Conservation (phyloP, 2,888 invertebrate genomes). For the Meandrusa payeni region DNA sequence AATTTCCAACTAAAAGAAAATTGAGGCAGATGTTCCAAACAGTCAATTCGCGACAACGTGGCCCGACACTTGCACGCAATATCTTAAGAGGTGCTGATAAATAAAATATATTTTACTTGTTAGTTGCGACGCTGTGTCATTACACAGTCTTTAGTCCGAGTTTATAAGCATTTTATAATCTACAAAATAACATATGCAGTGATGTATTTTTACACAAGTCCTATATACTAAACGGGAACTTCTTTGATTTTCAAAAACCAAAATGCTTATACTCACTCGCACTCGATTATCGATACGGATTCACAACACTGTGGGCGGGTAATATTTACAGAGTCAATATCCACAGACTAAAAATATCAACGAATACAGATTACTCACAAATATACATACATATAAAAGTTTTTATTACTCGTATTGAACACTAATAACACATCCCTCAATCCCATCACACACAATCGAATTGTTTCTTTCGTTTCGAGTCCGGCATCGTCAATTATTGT, state of each 20-base stretch:
- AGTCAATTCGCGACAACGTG: conserved; percentile 54
- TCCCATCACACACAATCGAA: conserved; percentile 11
- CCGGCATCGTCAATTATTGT: conserved; percentile 26
- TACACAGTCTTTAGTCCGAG: conserved; percentile 6
- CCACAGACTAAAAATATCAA: conserved; percentile 27
- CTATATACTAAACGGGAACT: background rate
- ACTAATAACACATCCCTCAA: conserved; percentile 19
- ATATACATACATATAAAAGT: conserved; percentile 68
- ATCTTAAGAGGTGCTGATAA: conserved; percentile 7
- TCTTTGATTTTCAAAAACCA: background rate
- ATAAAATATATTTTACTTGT: conserved; percentile 38
- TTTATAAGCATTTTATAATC: conserved; percentile 14
- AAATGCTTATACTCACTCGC: conserved; percentile 21
- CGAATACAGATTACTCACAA: conserved; percentile 48
- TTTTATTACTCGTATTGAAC: conserved; percentile 29
- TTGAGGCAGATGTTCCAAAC: conserved; percentile 55
- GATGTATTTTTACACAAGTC: conserved; percentile 1
- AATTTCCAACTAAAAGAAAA: conserved; percentile 35
- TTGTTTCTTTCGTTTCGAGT: background rate
- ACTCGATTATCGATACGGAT: conserved; percentile 46
- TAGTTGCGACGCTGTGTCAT: conserved; percentile 41
- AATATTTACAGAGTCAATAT: conserved; percentile 54
- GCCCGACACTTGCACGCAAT: conserved; percentile 3
- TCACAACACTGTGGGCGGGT: conserved; percentile 61
- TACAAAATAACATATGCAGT: conserved; percentile 8